Conservation (phyloP, 2,888 invertebrate species). For the Lithophane socia region DNA sequence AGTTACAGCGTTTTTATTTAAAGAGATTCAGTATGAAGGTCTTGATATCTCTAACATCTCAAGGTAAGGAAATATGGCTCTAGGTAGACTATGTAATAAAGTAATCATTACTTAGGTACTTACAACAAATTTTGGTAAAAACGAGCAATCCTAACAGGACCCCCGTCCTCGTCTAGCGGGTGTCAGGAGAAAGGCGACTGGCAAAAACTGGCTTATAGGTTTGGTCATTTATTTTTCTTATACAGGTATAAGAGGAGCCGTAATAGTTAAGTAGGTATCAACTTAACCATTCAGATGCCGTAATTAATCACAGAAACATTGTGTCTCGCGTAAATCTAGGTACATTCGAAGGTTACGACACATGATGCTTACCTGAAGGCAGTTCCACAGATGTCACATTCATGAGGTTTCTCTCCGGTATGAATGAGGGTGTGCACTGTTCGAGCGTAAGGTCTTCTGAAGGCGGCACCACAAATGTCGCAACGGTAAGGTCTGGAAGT, state of each 20-base stretch:
- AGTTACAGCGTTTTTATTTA: background rate
- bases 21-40: background rate
- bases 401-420: conserved; percentile 87
- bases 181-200: background rate
- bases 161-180: background rate
- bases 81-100: background rate
- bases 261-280: no score
- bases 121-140: background rate
- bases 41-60: background rate
- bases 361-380: conserved; percentile 81
- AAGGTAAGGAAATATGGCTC: background rate
- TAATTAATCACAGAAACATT: no score
- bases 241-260: no score
- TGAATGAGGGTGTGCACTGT: conserved; percentile 88
- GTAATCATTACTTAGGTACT: background rate
- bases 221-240: no score
- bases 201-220: background rate
- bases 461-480: conserved; percentile 87
- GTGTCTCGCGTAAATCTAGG: no score
- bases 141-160: background rate
- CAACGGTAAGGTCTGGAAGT: conserved; percentile 84
- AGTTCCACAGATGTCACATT: conserved; percentile 87
- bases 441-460: conserved; percentile 86
- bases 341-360: no score
- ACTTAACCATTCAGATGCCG: no score